Conservation (phyloP, 2,888 invertebrate genomes). For the Caenorhabditis plicata region DNA sequence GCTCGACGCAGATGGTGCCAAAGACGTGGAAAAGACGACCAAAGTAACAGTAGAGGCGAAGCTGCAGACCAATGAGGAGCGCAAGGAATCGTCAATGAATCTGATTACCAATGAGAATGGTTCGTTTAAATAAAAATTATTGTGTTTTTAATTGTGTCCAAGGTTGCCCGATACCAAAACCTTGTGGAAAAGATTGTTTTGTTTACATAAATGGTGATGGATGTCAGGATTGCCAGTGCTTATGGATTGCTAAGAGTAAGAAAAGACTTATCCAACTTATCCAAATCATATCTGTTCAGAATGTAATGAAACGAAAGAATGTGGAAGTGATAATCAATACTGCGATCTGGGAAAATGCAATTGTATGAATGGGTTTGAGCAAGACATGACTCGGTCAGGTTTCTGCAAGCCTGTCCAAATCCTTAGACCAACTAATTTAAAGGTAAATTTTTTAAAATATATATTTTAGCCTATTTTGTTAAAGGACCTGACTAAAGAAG, state of each 20-base stretch:
- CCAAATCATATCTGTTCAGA: slow-evolving; percentile 33
- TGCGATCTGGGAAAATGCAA: slow-evolving; percentile 62
- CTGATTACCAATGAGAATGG: slow-evolving; percentile 6
- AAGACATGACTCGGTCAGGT: slow-evolving; percentile 44
- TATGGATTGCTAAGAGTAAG: slow-evolving; percentile 39
- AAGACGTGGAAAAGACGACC: background rate
- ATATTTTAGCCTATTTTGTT: background rate
- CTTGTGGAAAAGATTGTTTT: slow-evolving; percentile 59
- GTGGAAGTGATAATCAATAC: slow-evolving; percentile 47
- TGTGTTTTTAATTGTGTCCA: background rate
- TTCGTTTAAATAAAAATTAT: background rate
- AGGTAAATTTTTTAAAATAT: background rate
- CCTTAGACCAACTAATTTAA: background rate
- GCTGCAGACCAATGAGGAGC: slow-evolving; percentile 3
- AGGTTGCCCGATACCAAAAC: slow-evolving; percentile 42
- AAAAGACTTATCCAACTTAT: background rate
- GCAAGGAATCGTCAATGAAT: slow-evolving; percentile 2
- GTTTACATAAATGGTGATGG: slow-evolving; percentile 54
- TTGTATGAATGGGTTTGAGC: slow-evolving; percentile 48
- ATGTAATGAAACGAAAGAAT: slow-evolving; percentile 52
- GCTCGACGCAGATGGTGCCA: too few relatives aligned
- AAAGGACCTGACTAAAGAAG: slow-evolving; percentile 6
- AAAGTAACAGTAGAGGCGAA: slow-evolving; percentile 1
- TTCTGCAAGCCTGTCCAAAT: slow-evolving; percentile 21
- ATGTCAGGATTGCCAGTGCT: slow-evolving; percentile 61